Conservation (phyloP, 1,140 invertebrate genomes). For the Parapsyche elsis region DNA sequence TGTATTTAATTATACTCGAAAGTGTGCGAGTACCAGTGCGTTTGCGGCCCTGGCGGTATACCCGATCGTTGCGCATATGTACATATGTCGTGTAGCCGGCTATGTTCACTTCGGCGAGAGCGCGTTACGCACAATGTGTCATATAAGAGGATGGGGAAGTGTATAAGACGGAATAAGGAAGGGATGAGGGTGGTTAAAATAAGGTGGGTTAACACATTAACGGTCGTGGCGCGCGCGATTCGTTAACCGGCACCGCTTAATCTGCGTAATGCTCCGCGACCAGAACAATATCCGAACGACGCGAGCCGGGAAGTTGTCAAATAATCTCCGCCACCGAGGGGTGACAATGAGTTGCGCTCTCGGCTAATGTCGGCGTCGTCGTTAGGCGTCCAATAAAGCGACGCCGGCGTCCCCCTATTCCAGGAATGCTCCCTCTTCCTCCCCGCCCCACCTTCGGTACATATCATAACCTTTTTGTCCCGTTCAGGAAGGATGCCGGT, state of each 20-base stretch:
- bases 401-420: background rate
- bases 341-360: slow-evolving; percentile 31
- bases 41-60: no score
- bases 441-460: background rate
- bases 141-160: no score
- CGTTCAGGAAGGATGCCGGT: background rate
- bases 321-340: slow-evolving; percentile 4
- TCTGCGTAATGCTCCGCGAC: background rate
- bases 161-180: no score
- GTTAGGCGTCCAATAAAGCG: slow-evolving; percentile 32
- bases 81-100: no score
- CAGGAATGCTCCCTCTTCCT: background rate
- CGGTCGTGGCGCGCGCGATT: background rate
- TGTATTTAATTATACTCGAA: no score
- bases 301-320: slow-evolving; percentile 31
- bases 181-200: no score
- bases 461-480: slow-evolving; percentile 2
- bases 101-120: no score
- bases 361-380: slow-evolving; percentile 3
- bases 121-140: no score
- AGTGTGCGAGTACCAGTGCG: no score
- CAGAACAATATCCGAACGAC: slow-evolving; percentile 1
- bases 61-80: no score
- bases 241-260: slow-evolving; percentile 6
- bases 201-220: no score